These are phyloP conservation scores for Rhinogobius similis DNA, from an alignment of 2,113 vertebrate species.

Conservation along the genomic window DNA sequence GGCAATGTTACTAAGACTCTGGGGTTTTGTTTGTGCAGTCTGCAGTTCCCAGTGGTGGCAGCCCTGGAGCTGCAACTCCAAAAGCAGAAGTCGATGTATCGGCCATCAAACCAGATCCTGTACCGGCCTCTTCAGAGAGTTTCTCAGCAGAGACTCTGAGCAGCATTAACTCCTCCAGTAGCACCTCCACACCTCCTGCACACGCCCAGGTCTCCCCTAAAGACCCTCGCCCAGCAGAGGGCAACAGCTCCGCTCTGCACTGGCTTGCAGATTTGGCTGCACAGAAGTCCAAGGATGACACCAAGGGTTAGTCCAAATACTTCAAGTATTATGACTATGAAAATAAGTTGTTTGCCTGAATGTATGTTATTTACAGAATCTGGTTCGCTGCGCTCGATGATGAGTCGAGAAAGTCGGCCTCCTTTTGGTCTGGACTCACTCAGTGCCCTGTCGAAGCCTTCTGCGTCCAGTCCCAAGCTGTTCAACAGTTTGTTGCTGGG, in stretches of 20 bases:
- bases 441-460: constrained; percentile 88
- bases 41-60: constrained; percentile 46
- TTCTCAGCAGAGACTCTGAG: constrained; percentile 62
- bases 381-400: constrained; percentile 89
- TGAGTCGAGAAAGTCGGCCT: constrained; percentile 88
- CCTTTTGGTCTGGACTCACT: constrained; percentile 93
- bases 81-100: constrained; percentile 70
- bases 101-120: constrained; percentile 69
- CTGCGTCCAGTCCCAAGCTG: constrained; percentile 88
- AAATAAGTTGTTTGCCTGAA: not conserved
- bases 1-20: not conserved
- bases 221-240: constrained; percentile 82
- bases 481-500: constrained; percentile 96
- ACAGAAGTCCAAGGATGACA: constrained; percentile 97
- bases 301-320: constrained; percentile 83
- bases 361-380: constrained; percentile 77
- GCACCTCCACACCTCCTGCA: constrained; percentile 67
- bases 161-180: constrained; percentile 51
- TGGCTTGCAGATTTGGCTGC: constrained; percentile 98
- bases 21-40: constrained; percentile 46
- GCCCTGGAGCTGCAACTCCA: constrained; percentile 39
- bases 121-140: constrained; percentile 60
- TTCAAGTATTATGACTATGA: not conserved
- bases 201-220: constrained; percentile 72
- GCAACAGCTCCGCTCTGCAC: constrained; percentile 91